Conservation (phyloP, 2,888 invertebrate species). For the Drosophila nigricruria region DNA sequence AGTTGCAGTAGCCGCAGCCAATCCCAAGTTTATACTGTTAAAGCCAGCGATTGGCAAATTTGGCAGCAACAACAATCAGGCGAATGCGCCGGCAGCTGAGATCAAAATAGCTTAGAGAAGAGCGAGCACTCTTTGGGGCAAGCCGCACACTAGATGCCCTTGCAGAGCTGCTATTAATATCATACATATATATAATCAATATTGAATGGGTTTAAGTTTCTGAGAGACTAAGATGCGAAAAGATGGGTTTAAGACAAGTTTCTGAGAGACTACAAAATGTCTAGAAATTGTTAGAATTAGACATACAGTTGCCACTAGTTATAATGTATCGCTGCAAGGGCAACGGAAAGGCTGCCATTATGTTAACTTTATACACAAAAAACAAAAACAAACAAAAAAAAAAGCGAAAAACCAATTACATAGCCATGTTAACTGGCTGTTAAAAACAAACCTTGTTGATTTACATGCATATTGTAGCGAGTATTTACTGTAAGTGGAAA, state of each 20-base stretch:
- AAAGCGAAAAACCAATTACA: slow-evolving; percentile 27
- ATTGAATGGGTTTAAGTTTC: too few species aligned
- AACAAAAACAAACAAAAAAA: background rate
- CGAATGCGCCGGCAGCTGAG: slow-evolving; percentile 22
- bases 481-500: slow-evolving; percentile 36
- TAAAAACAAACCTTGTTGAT: slow-evolving; percentile 41
- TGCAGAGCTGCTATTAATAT: background rate
- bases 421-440: slow-evolving; percentile 60
- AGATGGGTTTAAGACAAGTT: background rate
- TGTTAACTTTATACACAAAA: slow-evolving; percentile 16
- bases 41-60: slow-evolving; percentile 73
- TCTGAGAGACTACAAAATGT: slow-evolving; percentile 7
- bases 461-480: slow-evolving; percentile 59
- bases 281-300: slow-evolving; percentile 3
- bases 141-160: background rate
- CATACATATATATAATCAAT: background rate
- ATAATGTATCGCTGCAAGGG: slow-evolving; percentile 5
- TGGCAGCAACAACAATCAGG: slow-evolving; percentile 27
- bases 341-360: slow-evolving; percentile 32
- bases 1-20: slow-evolving; percentile 32
- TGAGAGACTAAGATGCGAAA: too few species aligned
- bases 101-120: slow-evolving; percentile 40
- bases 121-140: background rate
- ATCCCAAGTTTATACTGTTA: slow-evolving; percentile 82
- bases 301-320: slow-evolving; percentile 9